Evolutionary conservation across 2,113 vertebrate genomes (phyloP), one percentile per base, ranked within the genome.

Genomic region (Aphyosemion australe): DNA sequence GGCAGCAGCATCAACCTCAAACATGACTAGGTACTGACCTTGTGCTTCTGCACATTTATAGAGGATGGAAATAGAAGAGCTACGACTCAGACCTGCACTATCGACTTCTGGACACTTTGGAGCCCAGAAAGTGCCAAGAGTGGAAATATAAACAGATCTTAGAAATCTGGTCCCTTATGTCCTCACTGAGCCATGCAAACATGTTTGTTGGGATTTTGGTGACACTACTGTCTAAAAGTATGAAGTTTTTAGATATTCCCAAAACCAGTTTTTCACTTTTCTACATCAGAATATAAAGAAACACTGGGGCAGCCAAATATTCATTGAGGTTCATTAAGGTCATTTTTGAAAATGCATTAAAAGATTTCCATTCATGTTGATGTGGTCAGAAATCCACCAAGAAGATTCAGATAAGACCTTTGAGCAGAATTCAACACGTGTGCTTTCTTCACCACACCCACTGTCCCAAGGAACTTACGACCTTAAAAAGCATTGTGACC

Each of bases 11-110:
- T n/a, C n/a, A n/a, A n/a, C 31, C 32, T n/a, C n/a, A n/a, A 54
- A 46, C 52, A 18, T 54, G 34, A n/a, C 37, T 54, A 46, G 12
- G n/a, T 54, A 54, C 37, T 54, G 52, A 54, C 37, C 37, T 11
- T 13, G 4, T 55, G 53, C 37, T 4, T 34, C 14, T 53, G 15
- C 8, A 5, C 15, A 34, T 34, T 53, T 16, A 34, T 2, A 53
- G 20, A 32, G 14, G 31, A 47, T 4, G 34, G 10, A 49, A n/a
- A 47, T 16, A 47, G 10, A 49, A 4, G 47, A 8, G 47, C n/a
- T 20, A 20, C n/a, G 16, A 53, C 31, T 10, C 51, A 32, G 51
- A 4, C 13, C 31, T 53, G 10, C 51, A 47, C 13, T n/a, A 15
- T 45, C 13, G 4, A 14, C 13, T 5, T 45, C 13, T 15, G 12